A percentile compares a stretch with the other conserved stretches of the same genome.
These are phyloP conservation scores for Gambusia holbrooki DNA, from an alignment of 2,113 vertebrate genomes.

Conservation along the genomic window DNA sequence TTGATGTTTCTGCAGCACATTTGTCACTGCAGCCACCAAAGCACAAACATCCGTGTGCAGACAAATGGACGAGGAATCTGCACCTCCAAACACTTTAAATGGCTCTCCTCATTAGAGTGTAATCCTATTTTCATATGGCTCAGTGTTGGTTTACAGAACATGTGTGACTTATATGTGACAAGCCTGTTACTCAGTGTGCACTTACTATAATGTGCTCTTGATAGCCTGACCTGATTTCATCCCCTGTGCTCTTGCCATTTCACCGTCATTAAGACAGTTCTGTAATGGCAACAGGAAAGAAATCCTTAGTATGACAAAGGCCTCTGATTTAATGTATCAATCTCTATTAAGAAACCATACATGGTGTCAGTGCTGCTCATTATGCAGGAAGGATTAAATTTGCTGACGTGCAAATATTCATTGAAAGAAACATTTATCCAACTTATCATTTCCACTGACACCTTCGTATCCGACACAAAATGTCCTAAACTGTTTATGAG, in stretches of 20 bases:
- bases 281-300: constrained; percentile 71
- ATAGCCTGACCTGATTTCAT: constrained; percentile 58
- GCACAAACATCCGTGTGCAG: constrained; percentile 1
- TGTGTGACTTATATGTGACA: constrained; percentile 58
- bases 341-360: constrained; percentile 55
- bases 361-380: constrained; percentile 28
- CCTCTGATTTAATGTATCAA: constrained; percentile 79
- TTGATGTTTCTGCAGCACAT: constrained; percentile 19
- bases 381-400: constrained; percentile 46
- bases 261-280: constrained; percentile 59
- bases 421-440: constrained; percentile 60
- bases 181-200: constrained; percentile 56
- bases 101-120: constrained; percentile 52
- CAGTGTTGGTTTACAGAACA: constrained; percentile 61
- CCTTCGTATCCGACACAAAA: constrained; percentile 40
- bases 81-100: constrained; percentile 33
- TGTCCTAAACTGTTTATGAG: not conserved
- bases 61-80: constrained; percentile 39
- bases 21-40: constrained; percentile 26
- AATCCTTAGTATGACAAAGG: constrained; percentile 58
- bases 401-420: constrained; percentile 41
- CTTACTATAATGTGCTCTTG: constrained; percentile 65
- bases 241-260: constrained; percentile 51
- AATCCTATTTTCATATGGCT: constrained; percentile 67
- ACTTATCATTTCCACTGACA: constrained; percentile 30